These are phyloP conservation scores for Stenurella melanura DNA, from an alignment of 2,888 invertebrate species.

Conservation along the genomic window DNA sequence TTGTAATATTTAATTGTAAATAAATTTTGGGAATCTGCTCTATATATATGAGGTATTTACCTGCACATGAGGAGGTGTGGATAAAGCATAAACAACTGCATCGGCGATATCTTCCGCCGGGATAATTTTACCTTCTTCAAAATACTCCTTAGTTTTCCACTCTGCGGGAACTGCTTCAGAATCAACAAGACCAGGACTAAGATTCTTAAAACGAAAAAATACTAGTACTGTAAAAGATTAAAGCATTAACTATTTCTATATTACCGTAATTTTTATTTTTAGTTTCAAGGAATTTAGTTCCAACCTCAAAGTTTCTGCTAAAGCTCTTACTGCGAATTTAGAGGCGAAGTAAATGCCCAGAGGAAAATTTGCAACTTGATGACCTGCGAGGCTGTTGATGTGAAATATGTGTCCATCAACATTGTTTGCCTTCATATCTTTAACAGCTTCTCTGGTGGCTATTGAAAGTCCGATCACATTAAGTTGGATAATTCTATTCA, in stretches of 20 bases:
- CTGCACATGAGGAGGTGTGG: conserved; percentile 28
- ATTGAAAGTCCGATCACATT: conserved; percentile 32
- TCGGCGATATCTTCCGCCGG: conserved; percentile 9
- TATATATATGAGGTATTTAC: not conserved
- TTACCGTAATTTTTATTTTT: too few relatives aligned
- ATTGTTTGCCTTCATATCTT: conserved; percentile 48
- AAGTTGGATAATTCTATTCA: conserved; percentile 24
- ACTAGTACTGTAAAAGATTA: not conserved
- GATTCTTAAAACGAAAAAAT: conserved; percentile 30
- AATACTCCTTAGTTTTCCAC: not conserved
- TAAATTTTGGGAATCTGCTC: too few relatives aligned
- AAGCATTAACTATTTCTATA: too few relatives aligned
- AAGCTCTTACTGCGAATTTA: too few relatives aligned
- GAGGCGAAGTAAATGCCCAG: too few relatives aligned
- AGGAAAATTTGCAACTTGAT: conserved; percentile 51
- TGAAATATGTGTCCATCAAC: conserved; percentile 19
- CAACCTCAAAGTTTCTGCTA: too few relatives aligned
- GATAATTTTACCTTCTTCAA: not conserved
- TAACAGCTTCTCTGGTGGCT: conserved; percentile 56
- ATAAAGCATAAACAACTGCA: conserved; percentile 22
- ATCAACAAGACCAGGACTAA: conserved; percentile 42
- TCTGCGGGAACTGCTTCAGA: conserved; percentile 17
- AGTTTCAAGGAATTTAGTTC: too few relatives aligned
- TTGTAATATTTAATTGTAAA: too few relatives aligned
- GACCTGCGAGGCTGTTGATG: conserved; percentile 58